Base-by-base conservation (phyloP, 2,888 invertebrate genomes). In the Drosophila setosimentum region DNA sequence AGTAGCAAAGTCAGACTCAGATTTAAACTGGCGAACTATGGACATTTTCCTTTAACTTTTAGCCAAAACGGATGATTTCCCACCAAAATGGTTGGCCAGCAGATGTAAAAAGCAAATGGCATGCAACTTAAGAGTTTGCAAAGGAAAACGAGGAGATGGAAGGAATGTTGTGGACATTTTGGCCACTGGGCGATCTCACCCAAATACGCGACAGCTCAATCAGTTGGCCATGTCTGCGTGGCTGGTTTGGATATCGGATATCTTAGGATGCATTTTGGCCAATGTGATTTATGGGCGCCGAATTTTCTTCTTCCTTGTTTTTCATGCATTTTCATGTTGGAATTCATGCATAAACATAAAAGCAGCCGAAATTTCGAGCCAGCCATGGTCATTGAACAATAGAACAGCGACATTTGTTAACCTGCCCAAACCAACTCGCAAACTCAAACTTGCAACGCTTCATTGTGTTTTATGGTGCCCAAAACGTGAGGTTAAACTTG, bases 131-230 rank as follows among this genome's bases (percentile, higher is more conserved):
- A 30, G 18, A 57, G 59, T 32, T 59, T 50, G 24, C 18, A 54
- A 51, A 50, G 58, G 53, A 33, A 29, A 33, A 35, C 33, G 45
- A 21, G 29, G 13, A 30, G 27, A n/a, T 2, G 7, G 13, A 13
- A 1, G 10, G 21, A 27, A n/a, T 24, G 16, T 24, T 45, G n/a
- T 7, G 51, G 72, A 74, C 76, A 82, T 72, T 73, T 77, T 80
- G 65, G 83, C 72, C 83, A 88, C 69, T 88, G 84, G 80, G 88
- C 86, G 75, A 89, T 77, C 85, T 85, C 84, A 89, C 80, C 85
- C 82, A 83, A 89, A 89, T 87, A 87, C 73, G 87, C 84, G 87
- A 89, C 85, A 85, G 89, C 85, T 89, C 85, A 89, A 85, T 89
- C 85, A 85, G 84, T 83, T 89, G 87, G 80, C 89, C 87, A 87